phyloP scores from a whole-genome alignment of 2,888 invertebrate species.

The Heliconius erato region DNA sequence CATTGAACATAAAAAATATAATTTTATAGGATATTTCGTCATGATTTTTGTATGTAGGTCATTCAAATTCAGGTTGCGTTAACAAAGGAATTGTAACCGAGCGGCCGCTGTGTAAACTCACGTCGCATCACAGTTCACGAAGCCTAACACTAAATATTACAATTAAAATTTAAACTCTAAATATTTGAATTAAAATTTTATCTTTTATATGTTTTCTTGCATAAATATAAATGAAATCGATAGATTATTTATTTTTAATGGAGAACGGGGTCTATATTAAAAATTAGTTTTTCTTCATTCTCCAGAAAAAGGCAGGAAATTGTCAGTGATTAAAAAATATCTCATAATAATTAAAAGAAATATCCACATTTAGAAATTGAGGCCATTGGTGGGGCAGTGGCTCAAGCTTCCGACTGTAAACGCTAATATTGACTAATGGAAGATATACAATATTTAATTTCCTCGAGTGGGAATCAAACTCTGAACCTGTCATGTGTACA shows the following conservation, averaged over 20 bases:
- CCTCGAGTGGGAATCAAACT: too few relatives aligned
- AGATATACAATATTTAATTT: too few relatives aligned
- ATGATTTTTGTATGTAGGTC: conserved; percentile 21
- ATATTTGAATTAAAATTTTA: conserved; percentile 4
- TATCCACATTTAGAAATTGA: too few relatives aligned
- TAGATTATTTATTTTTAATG: not conserved
- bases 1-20: not conserved
- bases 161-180: not conserved
- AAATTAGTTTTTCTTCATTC: too few relatives aligned
- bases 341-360: too few relatives aligned
- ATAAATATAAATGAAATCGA: not conserved
- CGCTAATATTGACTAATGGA: too few relatives aligned
- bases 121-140: conserved; percentile 6
- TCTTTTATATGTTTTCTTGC: not conserved
- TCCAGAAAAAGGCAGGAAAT: too few relatives aligned
- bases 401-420: too few relatives aligned
- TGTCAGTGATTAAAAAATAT: too few relatives aligned
- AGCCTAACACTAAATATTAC: conserved; percentile 15
- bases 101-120: conserved; percentile 12
- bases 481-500: too few relatives aligned
- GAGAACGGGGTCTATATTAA: too few relatives aligned
- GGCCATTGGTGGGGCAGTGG: too few relatives aligned
- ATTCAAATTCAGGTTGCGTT: conserved; percentile 20
- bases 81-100: conserved; percentile 19
- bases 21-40: conserved; percentile 3